Base-by-base conservation (phyloP, 1,140 invertebrate species). In the Chironomus tepperi region DNA sequence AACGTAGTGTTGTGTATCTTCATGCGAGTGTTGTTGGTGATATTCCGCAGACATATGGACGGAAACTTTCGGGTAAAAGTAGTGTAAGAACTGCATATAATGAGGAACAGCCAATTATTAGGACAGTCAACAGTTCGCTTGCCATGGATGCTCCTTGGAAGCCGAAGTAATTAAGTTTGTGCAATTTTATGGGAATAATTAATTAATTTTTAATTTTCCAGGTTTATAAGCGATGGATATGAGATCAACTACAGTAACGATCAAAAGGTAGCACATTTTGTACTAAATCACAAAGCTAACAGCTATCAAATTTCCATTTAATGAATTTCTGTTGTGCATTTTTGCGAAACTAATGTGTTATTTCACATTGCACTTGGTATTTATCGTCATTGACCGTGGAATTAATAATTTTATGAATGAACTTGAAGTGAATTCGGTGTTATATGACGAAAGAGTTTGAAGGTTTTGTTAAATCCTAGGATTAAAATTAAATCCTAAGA, bases 111-210 rank as follows among this genome's bases (percentile, higher is more conserved):
- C 86, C 88, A 3, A 90, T 92, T 78, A 89, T 89, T 18, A 86
- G 88, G 75, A 92, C 89, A 16, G 87, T 93, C n/a, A 91, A 91
- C 1, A 87, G 92, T 57, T 93, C 91, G 42, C 91, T 94, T 76
- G 93, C 91, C 3, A 89, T 94, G 65, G 85, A 93, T 75, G 91
- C 92, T 0, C 92, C 93, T 0, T 94, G 92, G 92, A 89, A 89
- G 75, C 92, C 92, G 0, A 86, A 88, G 65, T 87, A 91, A 70
- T 19, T 10, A 0, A 70, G 1, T 21, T 10, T 70, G 7, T 70
- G 9, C 19, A 5, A 70, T 70, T 70, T 10, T 18, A 7, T 67
- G 5, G 24, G 24, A 34, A 1, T 34, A 12, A 7, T 67, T 67
- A 6, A 67, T 7, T 67, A 67, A n/a, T 67, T 70, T 19, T 70